These are phyloP conservation scores for Acronicta psi DNA, from an alignment of 2,888 invertebrate species.

Conservation along the genomic window DNA sequence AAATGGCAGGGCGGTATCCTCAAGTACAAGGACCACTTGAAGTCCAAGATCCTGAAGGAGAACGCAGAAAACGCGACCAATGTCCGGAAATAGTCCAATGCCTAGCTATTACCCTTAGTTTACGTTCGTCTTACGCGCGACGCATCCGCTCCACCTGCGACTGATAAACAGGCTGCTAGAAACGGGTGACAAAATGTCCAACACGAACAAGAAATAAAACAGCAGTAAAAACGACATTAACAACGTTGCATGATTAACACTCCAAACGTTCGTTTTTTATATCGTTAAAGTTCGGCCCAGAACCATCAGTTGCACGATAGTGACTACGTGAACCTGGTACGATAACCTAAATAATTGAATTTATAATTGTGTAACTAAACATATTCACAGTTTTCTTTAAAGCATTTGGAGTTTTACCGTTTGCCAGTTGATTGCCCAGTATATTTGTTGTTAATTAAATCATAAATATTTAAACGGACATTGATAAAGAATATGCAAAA, in stretches of 20 bases:
- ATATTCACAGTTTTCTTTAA: conserved; percentile 15
- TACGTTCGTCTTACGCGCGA: conserved; percentile 45
- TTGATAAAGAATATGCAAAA: background rate
- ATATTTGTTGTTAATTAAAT: conserved; percentile 3
- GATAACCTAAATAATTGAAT: conserved; percentile 10
- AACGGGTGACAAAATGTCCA: conserved; percentile 13
- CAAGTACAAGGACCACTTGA: conserved; percentile 98
- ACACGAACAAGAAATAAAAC: conserved; percentile 5
- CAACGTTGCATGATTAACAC: conserved; percentile 5
- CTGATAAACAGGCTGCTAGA: conserved; percentile 20
- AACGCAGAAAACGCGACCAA: conserved; percentile 87
- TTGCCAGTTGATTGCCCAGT: conserved; percentile 10
- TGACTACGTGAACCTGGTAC: background rate
- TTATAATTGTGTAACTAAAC: conserved; percentile 2
- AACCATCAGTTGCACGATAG: too few species aligned
- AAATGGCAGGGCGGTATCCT: conserved; percentile 99
- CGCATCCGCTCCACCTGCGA: conserved; percentile 49
- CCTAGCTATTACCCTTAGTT: conserved; percentile 54
- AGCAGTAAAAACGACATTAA: conserved; percentile 15
- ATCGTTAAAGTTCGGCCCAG: conserved; percentile 6
- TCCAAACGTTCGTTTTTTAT: background rate
- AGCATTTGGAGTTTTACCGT: conserved; percentile 9
- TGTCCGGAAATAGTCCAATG: conserved; percentile 78
- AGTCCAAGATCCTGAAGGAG: conserved; percentile 95
- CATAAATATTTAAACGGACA: background rate